These are phyloP conservation scores for Hypotaenidia okinawae DNA, from an alignment of 2,797 vertebrate genomes.

Conservation along the genomic window DNA sequence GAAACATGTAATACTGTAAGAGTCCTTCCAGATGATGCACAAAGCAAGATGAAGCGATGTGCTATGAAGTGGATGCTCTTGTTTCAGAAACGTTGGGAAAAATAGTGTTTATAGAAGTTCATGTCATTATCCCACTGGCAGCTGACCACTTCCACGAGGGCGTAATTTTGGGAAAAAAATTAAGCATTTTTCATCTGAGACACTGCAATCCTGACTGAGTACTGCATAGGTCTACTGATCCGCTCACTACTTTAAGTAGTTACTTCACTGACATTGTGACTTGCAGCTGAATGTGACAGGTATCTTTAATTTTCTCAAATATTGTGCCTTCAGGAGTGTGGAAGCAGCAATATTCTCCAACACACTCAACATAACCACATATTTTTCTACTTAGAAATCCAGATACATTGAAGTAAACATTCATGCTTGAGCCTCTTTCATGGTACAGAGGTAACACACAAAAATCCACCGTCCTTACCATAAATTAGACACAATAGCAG, in stretches of 20 bases:
- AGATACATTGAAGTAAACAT: not conserved
- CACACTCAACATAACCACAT: not conserved
- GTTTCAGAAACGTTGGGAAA: not conserved
- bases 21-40: not conserved
- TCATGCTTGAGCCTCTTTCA: not conserved
- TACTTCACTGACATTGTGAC: rapidly evolving
- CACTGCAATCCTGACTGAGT: not conserved
- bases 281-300: not conserved
- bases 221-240: not conserved
- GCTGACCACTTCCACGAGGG: not conserved
- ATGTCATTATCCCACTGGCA: not conserved
- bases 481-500: not conserved
- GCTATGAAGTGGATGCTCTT: not conserved
- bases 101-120: not conserved
- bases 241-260: not conserved
- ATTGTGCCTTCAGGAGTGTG: not conserved
- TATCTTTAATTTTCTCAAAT: not conserved
- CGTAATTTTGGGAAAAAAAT: not conserved
- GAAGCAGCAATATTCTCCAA: not conserved
- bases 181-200: not conserved
- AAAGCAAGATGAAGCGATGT: not conserved
- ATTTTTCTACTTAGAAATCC: not conserved
- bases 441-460: not conserved
- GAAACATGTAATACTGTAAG: not conserved
- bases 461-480: not conserved